Evolutionary conservation across 2,113 vertebrate genomes (phyloP), one percentile per base, ranked within the genome.

Genomic region (Pampusana beccarii): DNA sequence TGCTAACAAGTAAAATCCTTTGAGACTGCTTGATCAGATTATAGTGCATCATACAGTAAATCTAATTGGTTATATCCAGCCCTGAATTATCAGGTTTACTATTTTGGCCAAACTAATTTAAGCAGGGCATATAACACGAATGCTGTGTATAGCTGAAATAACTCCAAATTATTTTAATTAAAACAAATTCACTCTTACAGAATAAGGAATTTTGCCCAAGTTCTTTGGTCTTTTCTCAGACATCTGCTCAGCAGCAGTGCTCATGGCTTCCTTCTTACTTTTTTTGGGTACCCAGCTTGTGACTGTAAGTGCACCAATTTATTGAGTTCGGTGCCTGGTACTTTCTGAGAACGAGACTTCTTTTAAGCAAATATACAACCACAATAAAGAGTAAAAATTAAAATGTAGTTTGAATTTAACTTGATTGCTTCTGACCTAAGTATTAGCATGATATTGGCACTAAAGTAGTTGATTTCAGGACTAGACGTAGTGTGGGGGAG

Each of bases 1-100:
- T 95, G 77, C 92, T 90, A 95, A 95, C 69, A 80, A 88, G 66
- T 84, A 44, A 74, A 64, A 85, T 44, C 48, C 80, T 88, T 53
- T 74, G 79, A 79, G 89, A 71, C 74, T 82, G 61, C 54, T 83
- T 65, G n/a, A 95, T 81, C 74, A 90, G 51, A 88, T 84, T 86
- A 88, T 61, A 20, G 34, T 65, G 54, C 42, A 77, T 73, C 62
- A 48, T n/a, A 67, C 29, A 40, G 86, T 62, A 77, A 66, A 74
- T 91, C 86, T 85, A 87, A 94, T 64, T 79, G 78, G 51, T 69
- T 92, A 28, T 64, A 86, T 88, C 69, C 50, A 72, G 26, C 71
- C 42, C 84, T 75, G 72, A 83, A 86, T 85, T 54, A 83, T 92
- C 83, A 81, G 84, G 77, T 94, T 94, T 95, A 57, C 61, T 81